A percentile compares a stretch with the other conserved stretches of the same genome.
phyloP scores from a whole-genome alignment of 2,797 vertebrate genomes.

The Manis javanica region DNA sequence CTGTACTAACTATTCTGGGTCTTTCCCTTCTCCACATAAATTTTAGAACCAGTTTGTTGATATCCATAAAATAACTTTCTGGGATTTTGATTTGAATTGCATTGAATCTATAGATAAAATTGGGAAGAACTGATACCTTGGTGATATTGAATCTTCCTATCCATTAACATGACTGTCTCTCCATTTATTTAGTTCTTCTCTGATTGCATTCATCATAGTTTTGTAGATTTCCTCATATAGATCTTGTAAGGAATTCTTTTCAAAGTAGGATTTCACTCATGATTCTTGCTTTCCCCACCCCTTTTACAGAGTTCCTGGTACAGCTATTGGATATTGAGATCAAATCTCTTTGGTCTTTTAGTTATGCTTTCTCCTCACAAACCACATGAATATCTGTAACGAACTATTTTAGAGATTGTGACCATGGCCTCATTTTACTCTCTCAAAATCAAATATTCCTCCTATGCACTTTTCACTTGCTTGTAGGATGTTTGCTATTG shows the following conservation, averaged over 20 bases:
- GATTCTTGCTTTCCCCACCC: not conserved
- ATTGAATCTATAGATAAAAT: not conserved
- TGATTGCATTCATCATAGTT: not conserved
- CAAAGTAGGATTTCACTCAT: not conserved
- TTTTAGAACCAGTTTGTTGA: not conserved
- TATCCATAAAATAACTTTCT: not conserved
- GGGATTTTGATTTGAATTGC: not conserved
- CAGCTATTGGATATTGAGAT: constrained; percentile 9
- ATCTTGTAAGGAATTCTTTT: constrained; percentile 32
- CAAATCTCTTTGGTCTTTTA: not conserved
- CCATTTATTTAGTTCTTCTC: constrained; percentile 26
- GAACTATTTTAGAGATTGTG: not conserved
- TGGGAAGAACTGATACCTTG: not conserved
- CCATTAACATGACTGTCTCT: not conserved
- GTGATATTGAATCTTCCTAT: not conserved
- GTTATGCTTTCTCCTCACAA: constrained; percentile 21
- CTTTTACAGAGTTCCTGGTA: not conserved
- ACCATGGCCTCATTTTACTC: not conserved
- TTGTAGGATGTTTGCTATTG: not conserved
- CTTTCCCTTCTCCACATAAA: not conserved
- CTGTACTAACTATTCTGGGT: not conserved
- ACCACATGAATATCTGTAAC: not conserved
- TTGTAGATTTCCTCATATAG: not conserved
- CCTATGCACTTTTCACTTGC: constrained; percentile 30
- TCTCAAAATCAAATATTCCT: not conserved